These are phyloP conservation scores for Steinernema hermaphroditum DNA, from an alignment of 2,888 invertebrate species.

Conservation along the genomic window DNA sequence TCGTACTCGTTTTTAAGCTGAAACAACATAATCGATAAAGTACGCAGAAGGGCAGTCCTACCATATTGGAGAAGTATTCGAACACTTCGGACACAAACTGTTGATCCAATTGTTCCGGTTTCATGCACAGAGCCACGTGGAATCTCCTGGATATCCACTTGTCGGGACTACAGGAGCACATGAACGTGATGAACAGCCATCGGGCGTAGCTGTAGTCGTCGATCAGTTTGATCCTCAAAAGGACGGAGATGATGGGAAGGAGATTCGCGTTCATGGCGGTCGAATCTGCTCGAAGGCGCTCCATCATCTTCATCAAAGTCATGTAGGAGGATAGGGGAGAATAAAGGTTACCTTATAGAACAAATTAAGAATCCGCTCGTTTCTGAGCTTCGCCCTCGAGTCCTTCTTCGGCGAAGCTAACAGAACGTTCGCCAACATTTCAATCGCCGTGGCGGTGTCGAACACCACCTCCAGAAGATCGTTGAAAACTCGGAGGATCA, in stretches of 20 bases:
- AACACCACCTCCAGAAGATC: neutral
- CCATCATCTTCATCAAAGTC: neutral
- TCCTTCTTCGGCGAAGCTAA: conserved; percentile 9
- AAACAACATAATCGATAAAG: neutral
- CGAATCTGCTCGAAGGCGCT: neutral
- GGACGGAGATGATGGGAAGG: conserved; percentile 13
- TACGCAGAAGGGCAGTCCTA: neutral
- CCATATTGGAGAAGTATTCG: conserved; percentile 10
- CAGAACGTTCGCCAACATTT: conserved; percentile 2
- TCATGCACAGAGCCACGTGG: neutral
- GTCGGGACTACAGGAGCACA: conserved; percentile 1
- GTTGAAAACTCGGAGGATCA: conserved; percentile 4
- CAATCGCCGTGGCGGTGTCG: neutral
- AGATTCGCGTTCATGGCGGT: conserved; percentile 21
- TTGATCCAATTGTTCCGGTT: neutral
- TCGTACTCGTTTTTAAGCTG: conserved; percentile 9
- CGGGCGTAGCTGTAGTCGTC: conserved; percentile 10
- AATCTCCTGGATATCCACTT: conserved; percentile 1
- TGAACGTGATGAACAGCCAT: conserved; percentile 9
- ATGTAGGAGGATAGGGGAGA: neutral
- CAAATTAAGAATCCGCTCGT: neutral
- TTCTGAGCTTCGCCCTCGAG: neutral
- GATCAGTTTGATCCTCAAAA: neutral
- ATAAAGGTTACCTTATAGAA: neutral
- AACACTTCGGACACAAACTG: neutral